A percentile compares a stretch with the other conserved stretches of the same genome.
phyloP scores from a whole-genome alignment of 2,113 vertebrate species.

The Silurus asotus region DNA sequence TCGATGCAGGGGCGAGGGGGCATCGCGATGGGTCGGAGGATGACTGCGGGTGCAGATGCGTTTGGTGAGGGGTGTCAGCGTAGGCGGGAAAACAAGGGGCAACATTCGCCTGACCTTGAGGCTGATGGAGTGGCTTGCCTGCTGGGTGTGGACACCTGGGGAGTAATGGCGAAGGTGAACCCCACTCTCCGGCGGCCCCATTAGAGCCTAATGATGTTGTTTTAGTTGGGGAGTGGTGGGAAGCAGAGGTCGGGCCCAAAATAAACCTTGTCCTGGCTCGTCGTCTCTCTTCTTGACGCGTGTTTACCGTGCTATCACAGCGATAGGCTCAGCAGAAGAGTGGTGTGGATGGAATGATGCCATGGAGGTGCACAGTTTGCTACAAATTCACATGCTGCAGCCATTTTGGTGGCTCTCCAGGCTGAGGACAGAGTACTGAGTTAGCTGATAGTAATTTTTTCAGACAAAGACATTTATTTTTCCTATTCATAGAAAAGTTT shows the following conservation, averaged over 20 bases:
- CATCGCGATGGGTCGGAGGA: slow-evolving; percentile 53
- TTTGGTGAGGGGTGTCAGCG: slow-evolving; percentile 31
- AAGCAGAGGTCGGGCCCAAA: slow-evolving; percentile 72
- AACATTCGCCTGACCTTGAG: slow-evolving; percentile 63
- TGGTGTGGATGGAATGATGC: slow-evolving; percentile 39
- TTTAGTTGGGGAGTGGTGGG: slow-evolving; percentile 60
- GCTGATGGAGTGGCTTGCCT: slow-evolving; percentile 63
- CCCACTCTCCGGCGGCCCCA: slow-evolving; percentile 60
- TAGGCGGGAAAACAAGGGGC: slow-evolving; percentile 58
- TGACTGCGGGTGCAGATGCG: slow-evolving; percentile 42
- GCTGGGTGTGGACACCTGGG: slow-evolving; percentile 53
- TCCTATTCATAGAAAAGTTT: neutral
- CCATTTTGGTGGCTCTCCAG: slow-evolving; percentile 63
- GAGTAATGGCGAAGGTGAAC: slow-evolving; percentile 64
- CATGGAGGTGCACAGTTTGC: slow-evolving; percentile 29
- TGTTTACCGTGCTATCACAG: slow-evolving; percentile 59
- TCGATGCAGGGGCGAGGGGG: slow-evolving; percentile 43
- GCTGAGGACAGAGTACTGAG: neutral
- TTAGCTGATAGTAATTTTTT: too few species aligned
- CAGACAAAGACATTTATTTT: neutral
- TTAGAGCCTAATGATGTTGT: slow-evolving; percentile 55
- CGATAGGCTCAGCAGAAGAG: slow-evolving; percentile 48
- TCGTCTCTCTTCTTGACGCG: slow-evolving; percentile 37
- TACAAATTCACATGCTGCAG: slow-evolving; percentile 31
- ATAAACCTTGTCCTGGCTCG: slow-evolving; percentile 60